Evolutionary conservation across 2,113 vertebrate genomes (phyloP), one percentile per base, ranked within the genome.

Genomic region (Macquaria ambigua): DNA sequence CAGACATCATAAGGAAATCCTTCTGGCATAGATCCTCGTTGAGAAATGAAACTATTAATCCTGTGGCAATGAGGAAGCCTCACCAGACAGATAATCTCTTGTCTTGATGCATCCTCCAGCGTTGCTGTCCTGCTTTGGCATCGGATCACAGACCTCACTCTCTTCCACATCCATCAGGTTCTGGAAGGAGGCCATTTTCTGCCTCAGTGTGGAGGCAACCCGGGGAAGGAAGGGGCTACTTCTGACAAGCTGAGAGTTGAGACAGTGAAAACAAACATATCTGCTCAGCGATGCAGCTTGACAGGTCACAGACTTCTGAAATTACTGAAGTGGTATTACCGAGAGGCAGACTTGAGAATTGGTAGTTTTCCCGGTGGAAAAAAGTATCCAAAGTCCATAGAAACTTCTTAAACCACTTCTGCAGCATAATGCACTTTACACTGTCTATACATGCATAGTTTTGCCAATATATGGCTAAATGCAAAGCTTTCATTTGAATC

Each of bases 151-250:
- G 73, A 64, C 84, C 66, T 87, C 89, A n/a, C 74, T 88, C 71
- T 95, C 95, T 25, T 90, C 95, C 68, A 92, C 87, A 80, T 87
- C 92, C 94, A 96, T 92, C 86, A 96, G 78, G 74, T 71, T 87
- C 83, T 95, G 95, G 95, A 96, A 96, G 25, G 93, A 91, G 56
- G 93, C 94, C 90, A 96, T 96, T 89, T 96, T 96, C 89, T 96
- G 93, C 86, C 87, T 96, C 81, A 96, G 92, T 4, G 84, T 91
- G 87, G 94, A 93, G 46, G 88, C n/a, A n/a, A 89, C 85, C 76
- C 84, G 89, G 18, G 89, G 92, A 83, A 81, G 59, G 80, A 90
- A 87, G 25, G 94, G 92, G 82, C 93, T 94, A 63, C 74, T 78
- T 58, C 79, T 88, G 77, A 92, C 85, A 72, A 81, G 79, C 95